Base-by-base conservation (phyloP, 1,140 invertebrate genomes). In the Leptestheria dahalacensis region DNA sequence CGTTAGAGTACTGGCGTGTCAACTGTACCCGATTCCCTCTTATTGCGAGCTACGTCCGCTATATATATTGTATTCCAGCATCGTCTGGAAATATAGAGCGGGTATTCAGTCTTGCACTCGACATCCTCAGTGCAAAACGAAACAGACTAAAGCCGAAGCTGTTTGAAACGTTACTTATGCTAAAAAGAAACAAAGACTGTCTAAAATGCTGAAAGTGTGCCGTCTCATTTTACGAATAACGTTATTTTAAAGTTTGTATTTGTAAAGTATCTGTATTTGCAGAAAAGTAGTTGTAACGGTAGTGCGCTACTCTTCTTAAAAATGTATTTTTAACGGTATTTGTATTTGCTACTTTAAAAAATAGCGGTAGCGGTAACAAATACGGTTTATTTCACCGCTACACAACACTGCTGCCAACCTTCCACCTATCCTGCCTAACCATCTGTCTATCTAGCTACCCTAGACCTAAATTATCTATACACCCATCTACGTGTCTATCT, bases 11-110 rank as follows among this genome's bases (percentile, higher is more conserved):
- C 24, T 51, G 50, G 50, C 20, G 20, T 23, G 50, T 51, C 10
- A 51, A 51, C 24, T 12, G 20, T 12, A 11, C 20, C 11, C 20
- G 50, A 12, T 51, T 12, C 18, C 50, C 50, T 12, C 11, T 51
- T 10, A 15, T 51, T 11, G 20, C 50, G 20, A 20, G 11, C 15
- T 21, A 23, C 20, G 50, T 25, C 50, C 20, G 24, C 11, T 21
- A 51, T 20, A 51, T 51, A 15, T 51, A 23, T 20, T 21, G 20
- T 12, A 25, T 51, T 12, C 50, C 50, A 15, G 50, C 50, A 21
- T 51, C 50, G 20, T 23, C 50, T 12, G 50, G 20, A 20, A 51
- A 51, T 51, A 51, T 51, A 12, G 50, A 51, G 50, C 50, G 50
- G 11, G 33, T 41, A 15, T 41, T 41, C 15, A 41, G 33, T 41